Conservation (phyloP, 2,888 invertebrate species). For the Eupsilia transversa region DNA sequence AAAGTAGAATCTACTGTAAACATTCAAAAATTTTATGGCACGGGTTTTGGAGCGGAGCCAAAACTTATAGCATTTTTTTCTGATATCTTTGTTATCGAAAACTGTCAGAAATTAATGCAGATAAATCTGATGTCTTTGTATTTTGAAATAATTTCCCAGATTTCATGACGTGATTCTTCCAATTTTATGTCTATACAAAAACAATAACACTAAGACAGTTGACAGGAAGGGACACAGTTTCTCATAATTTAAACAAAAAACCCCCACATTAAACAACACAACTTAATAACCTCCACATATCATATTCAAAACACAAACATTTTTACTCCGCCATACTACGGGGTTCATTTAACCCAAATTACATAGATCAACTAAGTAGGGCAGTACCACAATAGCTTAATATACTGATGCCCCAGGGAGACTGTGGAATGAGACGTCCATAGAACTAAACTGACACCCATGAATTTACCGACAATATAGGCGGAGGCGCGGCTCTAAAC, state of each 20-base stretch:
- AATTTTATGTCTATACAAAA: neutral
- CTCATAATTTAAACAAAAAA: constrained; percentile 37
- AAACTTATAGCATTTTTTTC: constrained; percentile 49
- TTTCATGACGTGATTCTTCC: neutral
- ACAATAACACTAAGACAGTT: neutral
- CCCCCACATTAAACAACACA: constrained; percentile 18
- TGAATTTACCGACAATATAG: constrained; percentile 82
- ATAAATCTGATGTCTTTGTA: constrained; percentile 43
- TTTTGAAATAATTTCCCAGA: constrained; percentile 34
- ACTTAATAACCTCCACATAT: constrained; percentile 30
- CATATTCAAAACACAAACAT: constrained; percentile 57
- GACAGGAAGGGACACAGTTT: constrained; percentile 1
- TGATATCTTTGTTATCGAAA: constrained; percentile 56
- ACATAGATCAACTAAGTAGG: constrained; percentile 69
- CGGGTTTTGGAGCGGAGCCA: constrained; percentile 62
- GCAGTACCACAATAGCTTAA: constrained; percentile 71
- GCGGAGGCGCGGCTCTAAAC: constrained; percentile 78
- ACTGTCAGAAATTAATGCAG: constrained; percentile 55
- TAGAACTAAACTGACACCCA: constrained; percentile 75
- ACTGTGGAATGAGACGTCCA: constrained; percentile 77
- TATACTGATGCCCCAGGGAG: constrained; percentile 67
- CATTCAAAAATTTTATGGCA: constrained; percentile 78
- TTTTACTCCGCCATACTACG: constrained; percentile 63
- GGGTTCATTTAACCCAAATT: constrained; percentile 69
- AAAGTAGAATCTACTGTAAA: constrained; percentile 80